Percentiles rank a stretch among this genome's conserved stretches.
Conservation (phyloP, 1,140 invertebrate species). For the Drosophila equinoxialis region DNA sequence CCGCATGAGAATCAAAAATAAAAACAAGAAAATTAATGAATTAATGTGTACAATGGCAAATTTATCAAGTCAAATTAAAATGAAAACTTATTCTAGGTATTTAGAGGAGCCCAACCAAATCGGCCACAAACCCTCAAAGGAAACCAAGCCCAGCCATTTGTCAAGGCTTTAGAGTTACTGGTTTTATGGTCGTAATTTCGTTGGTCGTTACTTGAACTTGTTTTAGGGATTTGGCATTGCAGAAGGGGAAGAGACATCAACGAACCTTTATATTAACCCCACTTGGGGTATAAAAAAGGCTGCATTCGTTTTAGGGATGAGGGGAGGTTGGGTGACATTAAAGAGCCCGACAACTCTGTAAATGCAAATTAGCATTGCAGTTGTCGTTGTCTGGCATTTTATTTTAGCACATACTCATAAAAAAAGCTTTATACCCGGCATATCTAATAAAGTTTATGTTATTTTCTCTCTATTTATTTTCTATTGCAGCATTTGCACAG, state of each 20-base stretch:
- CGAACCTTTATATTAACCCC: slow-evolving; percentile 4
- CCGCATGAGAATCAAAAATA: slow-evolving; percentile 50
- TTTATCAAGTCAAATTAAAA: slow-evolving; percentile 69
- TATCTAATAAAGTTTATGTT: slow-evolving; percentile 69
- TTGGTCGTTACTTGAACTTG: slow-evolving; percentile 41
- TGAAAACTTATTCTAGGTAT: slow-evolving; percentile 18
- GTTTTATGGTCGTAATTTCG: slow-evolving; percentile 56
- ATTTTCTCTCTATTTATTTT: slow-evolving; percentile 40
- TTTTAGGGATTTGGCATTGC: slow-evolving; percentile 1
- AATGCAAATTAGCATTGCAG: slow-evolving; percentile 73
- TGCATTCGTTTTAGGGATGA: slow-evolving; percentile 34
- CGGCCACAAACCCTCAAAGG: neutral
- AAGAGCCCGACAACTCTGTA: slow-evolving; percentile 40
- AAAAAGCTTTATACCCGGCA: slow-evolving; percentile 50
- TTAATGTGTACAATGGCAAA: slow-evolving; percentile 49
- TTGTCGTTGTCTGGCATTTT: slow-evolving; percentile 43
- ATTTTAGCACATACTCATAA: slow-evolving; percentile 54
- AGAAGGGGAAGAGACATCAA: neutral
- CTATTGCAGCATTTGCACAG: slow-evolving; percentile 69
- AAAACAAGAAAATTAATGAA: neutral
- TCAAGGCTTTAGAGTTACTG: slow-evolving; percentile 47
- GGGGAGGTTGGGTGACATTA: slow-evolving; percentile 16
- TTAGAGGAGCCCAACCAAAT: neutral
- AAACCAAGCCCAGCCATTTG: slow-evolving; percentile 42
- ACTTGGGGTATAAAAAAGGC: slow-evolving; percentile 23